Base-by-base conservation (phyloP, 2,113 vertebrate genomes). In the Pipra filicauda region DNA sequence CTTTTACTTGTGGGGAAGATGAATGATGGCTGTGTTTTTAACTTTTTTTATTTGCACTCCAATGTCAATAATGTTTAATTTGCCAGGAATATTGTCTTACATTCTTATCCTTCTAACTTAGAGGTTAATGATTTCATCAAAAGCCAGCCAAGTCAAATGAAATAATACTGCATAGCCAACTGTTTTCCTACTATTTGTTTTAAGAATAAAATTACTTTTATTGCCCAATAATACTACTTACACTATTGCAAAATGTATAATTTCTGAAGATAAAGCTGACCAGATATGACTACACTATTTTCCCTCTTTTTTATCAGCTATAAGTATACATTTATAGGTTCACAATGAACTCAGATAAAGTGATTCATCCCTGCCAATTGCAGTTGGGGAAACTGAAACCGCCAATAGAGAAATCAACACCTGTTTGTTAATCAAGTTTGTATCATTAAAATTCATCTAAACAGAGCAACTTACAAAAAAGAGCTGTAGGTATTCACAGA, bases 11-110 rank as follows among this genome's bases (percentile, higher is more conserved):
- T 4, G 80, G 37, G 13, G 72, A 86, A 90, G 54, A 97, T 76
- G 65, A 88, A 67, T 88, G 24, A 46, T 78, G 54, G 22, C 87
- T 74, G 21, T 88, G 72, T 52, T 96, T 62, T 94, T 85, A 82
- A 75, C 18, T 28, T 96, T 80, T 95, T 95, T 96, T 95, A 91
- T 86, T 96, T 94, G 21, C 26, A 84, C 48, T 95, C 72, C 65
- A 72, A 80, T 95, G 78, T 78, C 83, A 96, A 85, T 94, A 96
- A 73, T 24, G 28, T 64, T 73, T 79, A 80, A 78, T 77, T 96
- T 95, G 62, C 64, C 41, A 94, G 43, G 83, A 95, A 70, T 85
- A 96, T 83, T 86, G 58, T 91, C 88, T 93, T 85, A 64, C 62
- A 85, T 72, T 96, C 89, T 96, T 96, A 73, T 55, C 65, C 73